Base-by-base conservation (phyloP, 2,888 invertebrate genomes). In the Aphodius granarius region DNA sequence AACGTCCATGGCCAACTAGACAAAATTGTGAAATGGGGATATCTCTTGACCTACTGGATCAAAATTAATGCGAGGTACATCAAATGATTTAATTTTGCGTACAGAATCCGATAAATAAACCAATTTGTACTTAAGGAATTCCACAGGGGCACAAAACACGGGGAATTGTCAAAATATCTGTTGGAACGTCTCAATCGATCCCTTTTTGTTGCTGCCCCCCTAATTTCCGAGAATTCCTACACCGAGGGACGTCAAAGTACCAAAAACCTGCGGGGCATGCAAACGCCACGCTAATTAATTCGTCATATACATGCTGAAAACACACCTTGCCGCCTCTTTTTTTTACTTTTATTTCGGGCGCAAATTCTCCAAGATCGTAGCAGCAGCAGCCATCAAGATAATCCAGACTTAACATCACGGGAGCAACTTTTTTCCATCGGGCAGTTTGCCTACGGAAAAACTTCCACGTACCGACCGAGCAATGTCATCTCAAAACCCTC, bases 271-370 rank as follows among this genome's bases (percentile, higher is more conserved):
- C 9, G 13, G 43, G 43, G 43, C 43, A 43, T 43, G 43, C 43
- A 43, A 43, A 43, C 9, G 13, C 43, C 43, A 43, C 43, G 66
- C 66, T 73, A 73, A 73, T 73, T 73, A 73, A 73, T 73, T 73
- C 64, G 73, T 73, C 73, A 73, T 73, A 64, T 63, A 73, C 64
- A 73, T 73, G 73, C 73, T 73, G 73, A 63, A 73, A 73, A 73
- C 73, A 72, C 22, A 73, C 73, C 71, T 71, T 62, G 71, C 2
- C n/a, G 16, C 16, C 13, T 17, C 15, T 16, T 13, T 43, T 43
- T 71, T 62, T 66, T 18, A 4, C 18, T 43, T 22, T 17, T 43
- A n/a, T 71, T 62, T 71, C 13, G 13, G 17, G 17, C 71, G 23
- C 43, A 43, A 17, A 19, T 62, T 71, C 71, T 62, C 43, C 15